A percentile compares a stretch with the other conserved stretches of the same genome.
phyloP scores from a whole-genome alignment of 35 echinoderm and acorn worm species.

The Chiridota heheva region DNA sequence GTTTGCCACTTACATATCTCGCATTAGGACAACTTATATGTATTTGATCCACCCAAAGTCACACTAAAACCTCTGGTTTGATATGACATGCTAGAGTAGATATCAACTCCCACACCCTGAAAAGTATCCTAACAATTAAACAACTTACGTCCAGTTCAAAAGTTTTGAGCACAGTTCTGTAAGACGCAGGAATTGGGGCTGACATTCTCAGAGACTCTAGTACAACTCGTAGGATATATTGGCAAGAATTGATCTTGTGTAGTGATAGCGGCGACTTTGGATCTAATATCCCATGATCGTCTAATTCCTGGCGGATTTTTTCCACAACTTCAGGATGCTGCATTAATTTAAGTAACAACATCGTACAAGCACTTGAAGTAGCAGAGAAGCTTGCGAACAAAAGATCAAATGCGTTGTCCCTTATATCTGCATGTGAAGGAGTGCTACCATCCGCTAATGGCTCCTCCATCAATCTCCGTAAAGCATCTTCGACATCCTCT shows the following conservation, averaged over 20 bases:
- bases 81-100: no score
- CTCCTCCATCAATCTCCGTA: conserved; percentile 67
- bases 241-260: conserved; percentile 35
- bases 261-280: conserved; percentile 30
- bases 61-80: no score
- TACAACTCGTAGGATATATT: conserved; percentile 74
- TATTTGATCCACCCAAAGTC: no score
- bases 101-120: no score
- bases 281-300: conserved; percentile 37
- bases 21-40: no score
- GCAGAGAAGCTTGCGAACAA: conserved; percentile 15
- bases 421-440: conserved; percentile 7
- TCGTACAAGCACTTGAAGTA: conserved; percentile 14
- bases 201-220: conserved; percentile 70
- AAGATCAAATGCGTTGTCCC: conserved; percentile 31
- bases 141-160: conserved; percentile 92
- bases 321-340: conserved; percentile 59
- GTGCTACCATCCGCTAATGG: neutral
- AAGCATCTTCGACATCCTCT: conserved; percentile 57
- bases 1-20: no score
- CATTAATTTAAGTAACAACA: neutral
- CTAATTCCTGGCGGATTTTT: conserved; percentile 63
- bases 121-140: neutral
- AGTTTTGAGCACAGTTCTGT: conserved; percentile 79
- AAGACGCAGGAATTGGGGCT: conserved; percentile 67